Conservation (phyloP, 2,113 vertebrate species). For the Tinamus guttatus region DNA sequence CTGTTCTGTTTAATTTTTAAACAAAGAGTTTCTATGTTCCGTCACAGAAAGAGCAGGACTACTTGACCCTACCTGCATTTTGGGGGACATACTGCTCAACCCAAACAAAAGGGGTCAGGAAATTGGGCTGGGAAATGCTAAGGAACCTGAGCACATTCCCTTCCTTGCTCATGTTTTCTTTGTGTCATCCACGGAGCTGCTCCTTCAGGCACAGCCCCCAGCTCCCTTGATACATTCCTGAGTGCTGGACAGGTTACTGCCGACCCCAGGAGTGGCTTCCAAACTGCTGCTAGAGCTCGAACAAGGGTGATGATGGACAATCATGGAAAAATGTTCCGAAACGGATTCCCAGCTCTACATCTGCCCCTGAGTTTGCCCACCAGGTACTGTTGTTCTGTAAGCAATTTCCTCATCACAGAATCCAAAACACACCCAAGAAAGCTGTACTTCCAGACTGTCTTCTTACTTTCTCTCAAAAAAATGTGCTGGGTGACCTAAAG, state of each 20-base stretch:
- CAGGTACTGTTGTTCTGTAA: not conserved
- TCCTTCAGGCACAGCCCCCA: not conserved
- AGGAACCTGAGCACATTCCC: not conserved
- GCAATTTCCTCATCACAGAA: not conserved
- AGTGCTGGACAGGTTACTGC: not conserved
- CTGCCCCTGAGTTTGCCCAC: not conserved
- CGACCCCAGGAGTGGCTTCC: not conserved
- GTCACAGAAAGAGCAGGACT: not conserved
- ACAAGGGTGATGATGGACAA: not conserved
- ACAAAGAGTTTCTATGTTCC: not conserved
- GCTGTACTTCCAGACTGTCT: not conserved
- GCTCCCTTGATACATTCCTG: not conserved
- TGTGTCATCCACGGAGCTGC: not conserved
- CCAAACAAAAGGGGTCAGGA: not conserved
- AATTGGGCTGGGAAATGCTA: not conserved
- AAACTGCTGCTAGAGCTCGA: not conserved
- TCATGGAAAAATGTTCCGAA: not conserved
- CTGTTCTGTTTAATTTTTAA: not conserved
- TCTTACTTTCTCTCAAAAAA: not conserved
- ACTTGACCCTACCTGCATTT: not conserved
- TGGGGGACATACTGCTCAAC: not conserved
- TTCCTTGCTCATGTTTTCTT: not conserved
- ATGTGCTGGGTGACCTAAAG: not conserved
- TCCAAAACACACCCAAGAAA: not conserved
- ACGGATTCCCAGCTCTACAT: not conserved